phyloP scores from a whole-genome alignment of 23 tunicate species.

The Botrylloides violaceus region DNA sequence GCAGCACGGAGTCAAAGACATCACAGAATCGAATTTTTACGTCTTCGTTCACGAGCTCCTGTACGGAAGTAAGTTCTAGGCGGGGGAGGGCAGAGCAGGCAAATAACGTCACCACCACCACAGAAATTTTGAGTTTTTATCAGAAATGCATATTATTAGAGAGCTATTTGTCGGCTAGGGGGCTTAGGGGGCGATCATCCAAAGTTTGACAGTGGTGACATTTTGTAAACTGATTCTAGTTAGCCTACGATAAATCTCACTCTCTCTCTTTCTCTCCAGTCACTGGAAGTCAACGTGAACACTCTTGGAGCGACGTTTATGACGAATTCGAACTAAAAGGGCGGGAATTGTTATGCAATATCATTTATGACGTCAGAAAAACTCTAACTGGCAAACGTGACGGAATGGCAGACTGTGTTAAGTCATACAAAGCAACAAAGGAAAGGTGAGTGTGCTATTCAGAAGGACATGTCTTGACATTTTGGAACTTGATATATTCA shows the following conservation, averaged over 20 bases:
- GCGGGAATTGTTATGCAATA: neutral
- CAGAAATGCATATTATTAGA: no score
- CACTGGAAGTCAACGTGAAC: neutral
- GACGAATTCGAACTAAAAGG: conserved; percentile 4
- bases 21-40: conserved; percentile 10
- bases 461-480: neutral
- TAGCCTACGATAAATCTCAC: no score
- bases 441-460: neutral
- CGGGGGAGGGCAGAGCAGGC: no score
- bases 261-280: neutral
- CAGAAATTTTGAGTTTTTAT: neutral
- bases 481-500: neutral
- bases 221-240: no score
- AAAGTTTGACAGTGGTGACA: no score
- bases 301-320: neutral
- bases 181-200: no score
- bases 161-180: no score
- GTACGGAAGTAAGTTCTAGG: conserved; percentile 11
- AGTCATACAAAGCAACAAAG: neutral
- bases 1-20: neutral
- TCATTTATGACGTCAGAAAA: neutral
- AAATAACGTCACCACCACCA: neutral
- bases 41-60: conserved; percentile 20
- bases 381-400: neutral
- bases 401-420: conserved; percentile 3